Base-by-base conservation (phyloP, 2,797 vertebrate genomes). In the Pelochelys cantorii region DNA sequence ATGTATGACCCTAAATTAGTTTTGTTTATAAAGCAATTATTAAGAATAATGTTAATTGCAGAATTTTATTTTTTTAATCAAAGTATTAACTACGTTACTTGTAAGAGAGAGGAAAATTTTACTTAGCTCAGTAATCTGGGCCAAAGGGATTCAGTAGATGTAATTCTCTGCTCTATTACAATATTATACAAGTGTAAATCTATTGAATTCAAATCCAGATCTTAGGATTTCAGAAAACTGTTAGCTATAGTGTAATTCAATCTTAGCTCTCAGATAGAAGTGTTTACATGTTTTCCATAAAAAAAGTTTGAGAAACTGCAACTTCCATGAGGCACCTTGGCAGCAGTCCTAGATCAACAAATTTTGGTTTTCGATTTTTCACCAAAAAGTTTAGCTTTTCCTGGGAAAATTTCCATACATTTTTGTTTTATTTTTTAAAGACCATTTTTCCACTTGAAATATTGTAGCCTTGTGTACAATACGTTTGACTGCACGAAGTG, bases 21-120 rank as follows among this genome's bases (percentile, higher is more conserved):
- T 62, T 62, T 86, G 48, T 22, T 62, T 83, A 90, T 84, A 90
- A 93, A 87, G n/a, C 48, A 93, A 53, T 94, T 92, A 53, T 94
- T 92, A 68, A 85, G 60, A 56, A 74, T 42, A 81, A 53, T 25
- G 83, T 83, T n/a, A 85, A 34, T 80, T 93, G 62, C 31, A 18
- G 68, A 80, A 89, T 54, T 59, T 59, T 55, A 55, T 1, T 79
- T 89, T 84, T 48, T 83, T 14, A 75, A 42, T 48, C 65, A 0
- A 27, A 52, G 48, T 4, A 31, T 79, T 89, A 89, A 94, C 4
- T 5, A 79, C 29, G 27, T 81, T 81, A 75, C 0, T 0, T 34
- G n/a, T 37, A 90, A 87, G 25, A 84, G 52, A 90, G 88, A 86
- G 34, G 10, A 89, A 89, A 80, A 31, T 78, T 84, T 20, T 81